Percentiles rank a stretch among this genome's conserved stretches.
phyloP scores from a whole-genome alignment of 2,113 vertebrate species.

The Epinephelus fuscoguttatus region DNA sequence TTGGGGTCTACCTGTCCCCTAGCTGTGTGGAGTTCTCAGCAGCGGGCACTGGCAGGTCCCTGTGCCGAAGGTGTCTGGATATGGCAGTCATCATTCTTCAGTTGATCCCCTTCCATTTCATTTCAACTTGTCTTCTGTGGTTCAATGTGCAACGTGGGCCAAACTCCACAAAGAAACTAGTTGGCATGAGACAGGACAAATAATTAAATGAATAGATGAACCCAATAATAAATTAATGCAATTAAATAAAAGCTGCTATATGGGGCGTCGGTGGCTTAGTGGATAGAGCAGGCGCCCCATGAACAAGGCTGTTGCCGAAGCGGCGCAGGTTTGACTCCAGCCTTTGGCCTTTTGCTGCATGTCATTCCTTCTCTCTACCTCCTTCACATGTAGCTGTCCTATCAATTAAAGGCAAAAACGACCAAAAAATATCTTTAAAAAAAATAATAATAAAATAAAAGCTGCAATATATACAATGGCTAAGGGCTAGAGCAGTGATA shows the following conservation, averaged over 20 bases:
- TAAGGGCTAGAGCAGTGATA: not conserved
- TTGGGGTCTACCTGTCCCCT: slow-evolving; percentile 25
- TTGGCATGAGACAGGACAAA: not conserved
- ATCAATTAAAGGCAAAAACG: too few species aligned
- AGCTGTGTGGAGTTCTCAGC: slow-evolving; percentile 41
- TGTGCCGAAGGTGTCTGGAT: slow-evolving; percentile 45
- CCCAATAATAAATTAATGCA: not conserved
- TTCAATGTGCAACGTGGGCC: slow-evolving; percentile 93
- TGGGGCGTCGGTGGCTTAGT: too few species aligned
- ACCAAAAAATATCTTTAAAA: too few species aligned
- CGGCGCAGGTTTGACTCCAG: too few species aligned
- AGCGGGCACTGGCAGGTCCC: slow-evolving; percentile 48
- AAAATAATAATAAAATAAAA: not conserved
- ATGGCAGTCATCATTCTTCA: slow-evolving; percentile 61
- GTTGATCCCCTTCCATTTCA: slow-evolving; percentile 20
- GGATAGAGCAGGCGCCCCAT: too few species aligned
- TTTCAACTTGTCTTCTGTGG: slow-evolving; percentile 90
- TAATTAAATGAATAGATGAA: not conserved
- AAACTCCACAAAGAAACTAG: slow-evolving; percentile 94
- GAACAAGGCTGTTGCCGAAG: too few species aligned
- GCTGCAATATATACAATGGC: too few species aligned
- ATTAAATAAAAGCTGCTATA: not conserved
- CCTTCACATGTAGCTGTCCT: too few species aligned
- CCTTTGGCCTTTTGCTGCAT: too few species aligned
- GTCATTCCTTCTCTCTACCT: too few species aligned